Conservation (phyloP, 2,888 invertebrate species). For the Sarcophaga caerulescens region DNA sequence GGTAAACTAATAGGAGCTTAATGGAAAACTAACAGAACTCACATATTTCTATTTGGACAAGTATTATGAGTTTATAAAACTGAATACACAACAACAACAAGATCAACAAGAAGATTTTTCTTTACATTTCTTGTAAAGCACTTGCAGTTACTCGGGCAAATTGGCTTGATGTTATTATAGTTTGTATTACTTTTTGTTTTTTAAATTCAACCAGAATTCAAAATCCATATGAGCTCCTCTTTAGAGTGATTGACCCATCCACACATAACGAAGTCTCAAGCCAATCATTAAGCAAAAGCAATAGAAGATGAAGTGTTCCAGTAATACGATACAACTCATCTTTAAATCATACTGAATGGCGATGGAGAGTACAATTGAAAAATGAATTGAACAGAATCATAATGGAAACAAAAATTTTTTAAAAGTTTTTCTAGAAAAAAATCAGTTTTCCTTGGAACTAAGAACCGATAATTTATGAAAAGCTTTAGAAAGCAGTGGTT, state of each 20-base stretch:
- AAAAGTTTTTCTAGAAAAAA: slow-evolving; percentile 24
- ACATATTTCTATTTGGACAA: slow-evolving; percentile 38
- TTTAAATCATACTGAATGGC: no score
- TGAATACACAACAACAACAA: not conserved
- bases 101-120: not conserved
- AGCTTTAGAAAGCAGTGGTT: no score
- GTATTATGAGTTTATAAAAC: slow-evolving; percentile 14
- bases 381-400: not conserved
- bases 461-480: no score
- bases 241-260: no score
- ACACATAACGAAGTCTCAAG: no score
- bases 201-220: no score
- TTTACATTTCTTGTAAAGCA: not conserved
- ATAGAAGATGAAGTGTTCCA: no score
- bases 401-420: not conserved
- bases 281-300: no score
- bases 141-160: slow-evolving; percentile 46
- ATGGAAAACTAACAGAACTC: slow-evolving; percentile 27
- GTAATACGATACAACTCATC: no score
- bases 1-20: slow-evolving; percentile 16
- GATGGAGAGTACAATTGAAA: no score
- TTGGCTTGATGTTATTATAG: slow-evolving; percentile 38
- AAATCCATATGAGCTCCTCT: not conserved
- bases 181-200: not conserved
- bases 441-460: no score